Percentiles rank a stretch among this genome's conserved stretches.
These are phyloP conservation scores for Tipula vernalis DNA, from an alignment of 2,888 invertebrate species.

Conservation along the genomic window DNA sequence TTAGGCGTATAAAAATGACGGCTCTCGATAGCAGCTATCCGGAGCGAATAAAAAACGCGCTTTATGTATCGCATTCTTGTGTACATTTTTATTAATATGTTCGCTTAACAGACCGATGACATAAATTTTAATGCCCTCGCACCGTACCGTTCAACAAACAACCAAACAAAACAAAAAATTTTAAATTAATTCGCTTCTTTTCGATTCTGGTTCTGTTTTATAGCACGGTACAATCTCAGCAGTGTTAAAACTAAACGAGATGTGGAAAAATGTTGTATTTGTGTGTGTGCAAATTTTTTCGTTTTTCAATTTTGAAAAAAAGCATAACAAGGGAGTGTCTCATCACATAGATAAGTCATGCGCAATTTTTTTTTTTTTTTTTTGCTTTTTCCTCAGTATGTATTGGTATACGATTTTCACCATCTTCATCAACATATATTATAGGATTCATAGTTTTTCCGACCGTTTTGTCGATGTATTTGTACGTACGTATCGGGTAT, in stretches of 20 bases:
- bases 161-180: background rate
- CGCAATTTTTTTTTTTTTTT: background rate
- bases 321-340: slow-evolving; percentile 8
- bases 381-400: background rate
- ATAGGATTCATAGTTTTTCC: background rate
- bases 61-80: background rate
- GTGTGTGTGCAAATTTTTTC: background rate
- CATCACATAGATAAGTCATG: slow-evolving; percentile 1
- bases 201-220: background rate
- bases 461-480: background rate
- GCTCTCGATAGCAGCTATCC: too few relatives aligned
- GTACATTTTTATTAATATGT: background rate
- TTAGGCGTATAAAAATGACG: too few relatives aligned
- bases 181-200: background rate
- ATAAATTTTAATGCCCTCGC: background rate
- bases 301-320: background rate
- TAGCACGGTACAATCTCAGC: background rate
- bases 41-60: too few relatives aligned
- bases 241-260: background rate
- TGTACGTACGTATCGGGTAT: background rate
- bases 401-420: background rate
- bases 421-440: background rate
- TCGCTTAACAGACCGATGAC: background rate
- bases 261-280: background rate
- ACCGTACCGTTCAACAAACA: background rate